Evolutionary conservation across 2,888 invertebrate species (phyloP), one percentile per base, ranked within the genome.

Genomic region (Drosophila picticornis): DNA sequence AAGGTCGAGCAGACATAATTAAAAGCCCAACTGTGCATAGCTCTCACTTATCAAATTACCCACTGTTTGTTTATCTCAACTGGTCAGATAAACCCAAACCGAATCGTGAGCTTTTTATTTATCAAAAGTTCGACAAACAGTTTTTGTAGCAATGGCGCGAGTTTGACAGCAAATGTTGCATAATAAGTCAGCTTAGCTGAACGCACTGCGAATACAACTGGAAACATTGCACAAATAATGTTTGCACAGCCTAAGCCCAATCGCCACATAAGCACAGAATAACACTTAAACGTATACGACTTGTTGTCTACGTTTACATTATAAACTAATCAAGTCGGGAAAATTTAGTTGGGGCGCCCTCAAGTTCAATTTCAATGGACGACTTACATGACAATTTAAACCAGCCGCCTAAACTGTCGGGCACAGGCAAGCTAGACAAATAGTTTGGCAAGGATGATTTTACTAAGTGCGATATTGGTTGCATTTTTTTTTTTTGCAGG

Each of bases 381-480:
- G 94, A 94, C 94, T 94, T 94, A 98, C 98, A 94, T 94, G 97
- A 96, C 80, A 98, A 94, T 89, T 95, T 95, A 93, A 98, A 97
- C 96, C 97, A 97, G 91, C 98, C 98, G 77, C 96, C 96, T 81
- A 98, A 93, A 19, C 96, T 94, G 91, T 97, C 96, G 11, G 98
- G 98, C 92, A 98, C 96, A 27, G 98, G 98, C 78, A 98, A 94
- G 91, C 95, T 95, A 64, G 96, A 94, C 87, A 98, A 94, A 94
- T 98, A 98, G 93, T 97, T 96, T 7, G 98, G 98, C 83, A 98
- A 93, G 51, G 96, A 95, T 75, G 95, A 95, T 94, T 96, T 97
- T 6, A 98, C 95, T 89, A 97, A 94, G 91, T 95, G 95, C 61
- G 97, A 96, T 66, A 98, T 91, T 59, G 96, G 94, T 93, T 97